phyloP scores from a whole-genome alignment of 2,888 invertebrate species.

The Azorinus chamasolen region DNA sequence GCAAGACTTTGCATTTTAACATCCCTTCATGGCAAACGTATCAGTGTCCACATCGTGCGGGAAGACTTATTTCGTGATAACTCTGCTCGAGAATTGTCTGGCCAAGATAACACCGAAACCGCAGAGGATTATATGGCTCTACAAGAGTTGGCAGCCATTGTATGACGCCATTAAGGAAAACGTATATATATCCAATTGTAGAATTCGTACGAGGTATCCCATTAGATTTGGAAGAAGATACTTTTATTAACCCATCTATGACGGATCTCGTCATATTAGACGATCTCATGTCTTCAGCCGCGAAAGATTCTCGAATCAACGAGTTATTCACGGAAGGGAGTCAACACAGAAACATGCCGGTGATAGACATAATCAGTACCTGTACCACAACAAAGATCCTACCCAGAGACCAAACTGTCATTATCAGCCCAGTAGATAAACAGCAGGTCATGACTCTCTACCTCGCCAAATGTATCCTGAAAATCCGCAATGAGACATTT shows the following conservation, averaged over 20 bases:
- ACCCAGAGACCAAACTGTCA: slow-evolving; percentile 39
- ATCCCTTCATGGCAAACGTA: no score
- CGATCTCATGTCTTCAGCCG: no score
- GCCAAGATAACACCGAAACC: neutral
- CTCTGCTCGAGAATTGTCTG: no score
- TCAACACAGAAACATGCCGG: slow-evolving; percentile 31
- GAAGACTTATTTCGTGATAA: no score
- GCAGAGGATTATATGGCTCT: slow-evolving; percentile 4
- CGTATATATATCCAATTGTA: neutral
- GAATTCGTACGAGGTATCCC: slow-evolving; percentile 1
- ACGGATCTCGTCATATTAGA: no score
- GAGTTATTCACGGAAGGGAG: no score
- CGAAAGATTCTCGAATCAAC: no score
- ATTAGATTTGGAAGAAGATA: slow-evolving; percentile 20
- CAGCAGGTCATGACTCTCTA: slow-evolving; percentile 37
- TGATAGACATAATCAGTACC: slow-evolving; percentile 33
- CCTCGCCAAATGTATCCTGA: slow-evolving; percentile 47
- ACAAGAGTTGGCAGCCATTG: slow-evolving; percentile 4
- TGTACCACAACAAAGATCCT: slow-evolving; percentile 40
- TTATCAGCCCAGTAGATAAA: no score
- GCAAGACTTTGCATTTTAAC: no score
- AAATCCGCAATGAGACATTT: no score
- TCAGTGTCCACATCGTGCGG: no score
- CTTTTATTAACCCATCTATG: no score
- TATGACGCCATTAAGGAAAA: neutral